These are phyloP conservation scores for Hyles vespertilio DNA, from an alignment of 1,140 invertebrate species.

Conservation along the genomic window DNA sequence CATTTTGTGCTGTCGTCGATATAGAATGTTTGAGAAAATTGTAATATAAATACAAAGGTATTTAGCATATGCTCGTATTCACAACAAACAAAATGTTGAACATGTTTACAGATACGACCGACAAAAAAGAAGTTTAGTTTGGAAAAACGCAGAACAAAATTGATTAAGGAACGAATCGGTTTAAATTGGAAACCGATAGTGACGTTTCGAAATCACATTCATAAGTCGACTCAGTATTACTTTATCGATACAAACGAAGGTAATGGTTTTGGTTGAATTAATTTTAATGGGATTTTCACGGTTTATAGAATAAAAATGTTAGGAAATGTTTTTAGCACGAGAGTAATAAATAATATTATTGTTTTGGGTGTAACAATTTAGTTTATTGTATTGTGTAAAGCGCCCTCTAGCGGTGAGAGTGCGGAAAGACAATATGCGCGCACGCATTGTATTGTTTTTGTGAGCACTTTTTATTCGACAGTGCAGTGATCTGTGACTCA, in stretches of 20 bases:
- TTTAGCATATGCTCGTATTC: conserved; percentile 24
- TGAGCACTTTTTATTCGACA: conserved; percentile 31
- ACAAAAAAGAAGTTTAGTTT: conserved; percentile 49
- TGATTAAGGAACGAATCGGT: conserved; percentile 75
- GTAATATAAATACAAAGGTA: no score
- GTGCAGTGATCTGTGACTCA: conserved; percentile 31
- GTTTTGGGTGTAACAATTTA: conserved; percentile 27
- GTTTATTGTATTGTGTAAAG: conserved; percentile 28
- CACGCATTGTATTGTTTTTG: conserved; percentile 50
- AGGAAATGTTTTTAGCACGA: conserved; percentile 61
- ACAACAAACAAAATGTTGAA: conserved; percentile 41
- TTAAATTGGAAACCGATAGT: conserved; percentile 75
- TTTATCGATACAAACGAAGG: conserved; percentile 69
- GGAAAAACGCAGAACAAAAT: conserved; percentile 67
- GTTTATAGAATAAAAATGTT: conserved; percentile 71
- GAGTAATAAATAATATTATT: conserved; percentile 56
- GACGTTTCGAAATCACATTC: conserved; percentile 74
- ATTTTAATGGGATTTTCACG: conserved; percentile 74
- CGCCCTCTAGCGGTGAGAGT: conserved; percentile 43
- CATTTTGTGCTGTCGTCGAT: no score
- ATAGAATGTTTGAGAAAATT: no score
- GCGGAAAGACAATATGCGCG: conserved; percentile 43
- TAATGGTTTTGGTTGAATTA: conserved; percentile 74
- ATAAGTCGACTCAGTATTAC: conserved; percentile 69
- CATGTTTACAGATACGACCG: conserved; percentile 49